A percentile compares a stretch with the other conserved stretches of the same genome.
phyloP scores from a whole-genome alignment of 2,113 vertebrate species.

The Lophotis ruficrista region DNA sequence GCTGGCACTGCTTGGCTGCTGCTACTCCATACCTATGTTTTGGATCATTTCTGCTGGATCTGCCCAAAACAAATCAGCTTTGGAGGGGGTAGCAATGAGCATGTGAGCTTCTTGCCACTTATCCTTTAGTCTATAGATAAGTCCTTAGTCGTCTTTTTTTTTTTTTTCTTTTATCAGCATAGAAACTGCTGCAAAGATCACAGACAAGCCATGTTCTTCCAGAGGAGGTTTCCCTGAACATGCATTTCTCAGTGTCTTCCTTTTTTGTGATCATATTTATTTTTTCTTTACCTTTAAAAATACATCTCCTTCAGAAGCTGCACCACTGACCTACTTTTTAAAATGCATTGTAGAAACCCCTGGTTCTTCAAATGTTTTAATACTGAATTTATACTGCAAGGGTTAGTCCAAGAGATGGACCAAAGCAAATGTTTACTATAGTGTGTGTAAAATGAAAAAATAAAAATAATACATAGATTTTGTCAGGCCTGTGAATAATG shows the following conservation, averaged over 20 bases:
- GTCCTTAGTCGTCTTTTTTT: neutral
- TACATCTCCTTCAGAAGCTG: neutral
- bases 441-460: neutral
- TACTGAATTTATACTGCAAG: neutral
- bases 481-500: conserved; percentile 40
- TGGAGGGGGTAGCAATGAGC: neutral
- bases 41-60: neutral
- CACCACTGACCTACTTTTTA: conserved; percentile 12
- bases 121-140: neutral
- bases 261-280: neutral
- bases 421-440: neutral
- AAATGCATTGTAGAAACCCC: neutral
- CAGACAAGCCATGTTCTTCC: neutral
- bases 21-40: neutral
- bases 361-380: neutral
- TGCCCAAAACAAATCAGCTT: neutral
- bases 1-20: neutral
- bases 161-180: neutral
- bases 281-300: neutral
- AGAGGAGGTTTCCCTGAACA: neutral
- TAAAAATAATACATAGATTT: neutral
- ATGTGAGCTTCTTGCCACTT: neutral
- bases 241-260: neutral
- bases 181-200: neutral
- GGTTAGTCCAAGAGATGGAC: neutral